Conservation (phyloP, 2,113 vertebrate species). For the Hepsetus odoe region DNA sequence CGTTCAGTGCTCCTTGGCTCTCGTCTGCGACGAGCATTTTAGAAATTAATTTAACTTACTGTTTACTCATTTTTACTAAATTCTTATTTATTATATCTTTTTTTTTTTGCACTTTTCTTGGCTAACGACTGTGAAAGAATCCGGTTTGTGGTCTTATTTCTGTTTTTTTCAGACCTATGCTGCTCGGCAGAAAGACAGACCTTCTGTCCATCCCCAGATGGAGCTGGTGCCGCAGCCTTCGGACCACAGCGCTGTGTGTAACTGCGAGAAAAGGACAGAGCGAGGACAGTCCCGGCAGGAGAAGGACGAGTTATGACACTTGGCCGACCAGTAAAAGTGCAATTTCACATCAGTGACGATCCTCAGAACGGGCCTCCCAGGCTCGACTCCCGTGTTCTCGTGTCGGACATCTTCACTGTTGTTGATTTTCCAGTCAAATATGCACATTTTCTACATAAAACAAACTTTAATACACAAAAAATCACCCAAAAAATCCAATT, state of each 20-base stretch:
- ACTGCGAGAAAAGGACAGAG: constrained; percentile 68
- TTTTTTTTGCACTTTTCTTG: no score
- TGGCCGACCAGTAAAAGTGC: background rate
- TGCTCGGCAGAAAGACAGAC: constrained; percentile 75
- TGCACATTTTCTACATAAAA: no score
- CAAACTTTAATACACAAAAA: no score
- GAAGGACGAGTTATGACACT: constrained; percentile 70
- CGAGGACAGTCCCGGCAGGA: background rate
- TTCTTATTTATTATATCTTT: no score
- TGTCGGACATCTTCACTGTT: no score
- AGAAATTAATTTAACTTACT: no score
- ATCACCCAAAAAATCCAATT: no score
- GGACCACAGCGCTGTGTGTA: constrained; percentile 76
- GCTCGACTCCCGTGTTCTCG: background rate
- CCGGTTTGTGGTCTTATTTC: background rate
- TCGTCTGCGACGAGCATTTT: no score
- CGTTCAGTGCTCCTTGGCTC: no score
- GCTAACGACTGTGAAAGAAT: background rate
- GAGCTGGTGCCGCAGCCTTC: constrained; percentile 83
- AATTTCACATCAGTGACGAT: background rate
- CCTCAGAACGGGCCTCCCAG: background rate
- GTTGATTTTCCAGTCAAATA: no score
- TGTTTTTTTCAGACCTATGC: constrained; percentile 78
- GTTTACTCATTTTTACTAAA: no score
- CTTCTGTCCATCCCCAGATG: constrained; percentile 83